Percentiles rank a stretch among this genome's conserved stretches.
Evolutionary conservation across 2,797 vertebrate genomes (phyloP).

Genomic region (Microchirus variegatus): DNA sequence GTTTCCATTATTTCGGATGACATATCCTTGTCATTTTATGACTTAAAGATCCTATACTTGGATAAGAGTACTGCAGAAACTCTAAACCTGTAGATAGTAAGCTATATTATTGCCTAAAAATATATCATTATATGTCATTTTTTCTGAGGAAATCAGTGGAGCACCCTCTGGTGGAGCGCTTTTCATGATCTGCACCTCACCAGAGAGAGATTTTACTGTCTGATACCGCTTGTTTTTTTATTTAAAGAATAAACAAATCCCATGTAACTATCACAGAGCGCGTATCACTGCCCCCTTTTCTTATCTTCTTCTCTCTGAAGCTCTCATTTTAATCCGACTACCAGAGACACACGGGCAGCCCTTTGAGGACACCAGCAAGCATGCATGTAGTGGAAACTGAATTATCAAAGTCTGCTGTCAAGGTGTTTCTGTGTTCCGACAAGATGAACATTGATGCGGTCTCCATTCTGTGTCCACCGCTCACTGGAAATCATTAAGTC

Average conservation of each 20-base stretch:
- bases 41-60: too few relatives aligned
- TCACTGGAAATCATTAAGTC: conserved; percentile 57
- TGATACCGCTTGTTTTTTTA: neutral
- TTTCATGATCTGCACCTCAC: too few relatives aligned
- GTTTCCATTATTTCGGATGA: too few relatives aligned
- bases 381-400: conserved; percentile 29
- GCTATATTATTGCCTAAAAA: too few relatives aligned
- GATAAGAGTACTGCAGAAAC: too few relatives aligned
- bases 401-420: conserved; percentile 42
- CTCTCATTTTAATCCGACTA: conserved; percentile 8
- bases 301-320: neutral
- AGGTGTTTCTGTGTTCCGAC: conserved; percentile 42
- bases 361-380: conserved; percentile 12
- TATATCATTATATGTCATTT: too few relatives aligned
- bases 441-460: conserved; percentile 38
- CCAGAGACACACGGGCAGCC: conserved; percentile 3
- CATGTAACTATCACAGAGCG: neutral
- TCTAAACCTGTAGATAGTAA: too few relatives aligned
- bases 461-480: conserved; percentile 52
- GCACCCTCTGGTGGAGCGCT: too few relatives aligned
- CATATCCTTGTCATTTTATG: too few relatives aligned
- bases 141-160: too few relatives aligned
- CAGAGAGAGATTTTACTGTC: too few relatives aligned
- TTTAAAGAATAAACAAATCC: conserved; percentile 2
- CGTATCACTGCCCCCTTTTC: neutral